Evolutionary conservation across 2,888 invertebrate genomes (phyloP).

Genomic region (Mesochorus sp.): DNA sequence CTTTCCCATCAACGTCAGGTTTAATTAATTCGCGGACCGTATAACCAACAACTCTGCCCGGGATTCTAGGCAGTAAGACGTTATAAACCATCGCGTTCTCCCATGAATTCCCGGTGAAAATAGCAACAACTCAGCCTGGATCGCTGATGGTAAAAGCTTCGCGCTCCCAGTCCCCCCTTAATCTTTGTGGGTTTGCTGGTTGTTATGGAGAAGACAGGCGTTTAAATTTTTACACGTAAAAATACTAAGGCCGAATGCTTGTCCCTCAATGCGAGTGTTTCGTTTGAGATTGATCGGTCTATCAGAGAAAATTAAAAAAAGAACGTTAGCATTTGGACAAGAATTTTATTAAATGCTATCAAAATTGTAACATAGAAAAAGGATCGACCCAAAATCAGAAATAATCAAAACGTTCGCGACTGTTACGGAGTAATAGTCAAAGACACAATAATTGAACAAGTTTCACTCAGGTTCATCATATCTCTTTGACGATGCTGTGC

Average conservation of each 20-base stretch:
- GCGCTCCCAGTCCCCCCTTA: background rate
- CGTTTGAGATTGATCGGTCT: too few relatives aligned
- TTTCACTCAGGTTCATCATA: conserved; percentile 36
- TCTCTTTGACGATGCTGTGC: background rate
- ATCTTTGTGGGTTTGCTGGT: conserved; percentile 18
- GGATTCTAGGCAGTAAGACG: conserved; percentile 33
- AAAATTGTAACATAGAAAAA: too few relatives aligned
- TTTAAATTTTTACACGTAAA: conserved; percentile 19
- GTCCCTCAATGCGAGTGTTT: too few relatives aligned
- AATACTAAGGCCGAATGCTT: conserved; percentile 9
- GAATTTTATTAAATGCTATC: too few relatives aligned
- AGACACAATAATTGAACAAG: background rate
- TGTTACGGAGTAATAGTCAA: too few relatives aligned
- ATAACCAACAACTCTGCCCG: background rate
- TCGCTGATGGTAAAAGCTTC: conserved; percentile 12
- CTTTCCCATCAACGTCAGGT: too few relatives aligned
- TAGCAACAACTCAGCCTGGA: background rate
- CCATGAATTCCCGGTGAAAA: conserved; percentile 22
- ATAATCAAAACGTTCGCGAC: too few relatives aligned
- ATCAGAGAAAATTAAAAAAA: too few relatives aligned
- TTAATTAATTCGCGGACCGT: conserved; percentile 39
- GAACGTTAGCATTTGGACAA: too few relatives aligned
- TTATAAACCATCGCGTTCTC: conserved; percentile 10
- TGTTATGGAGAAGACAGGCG: background rate
- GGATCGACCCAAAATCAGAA: too few relatives aligned